Evolutionary conservation across 2,888 invertebrate genomes (phyloP), one percentile per base, ranked within the genome.

Genomic region (Leucoma salicis): DNA sequence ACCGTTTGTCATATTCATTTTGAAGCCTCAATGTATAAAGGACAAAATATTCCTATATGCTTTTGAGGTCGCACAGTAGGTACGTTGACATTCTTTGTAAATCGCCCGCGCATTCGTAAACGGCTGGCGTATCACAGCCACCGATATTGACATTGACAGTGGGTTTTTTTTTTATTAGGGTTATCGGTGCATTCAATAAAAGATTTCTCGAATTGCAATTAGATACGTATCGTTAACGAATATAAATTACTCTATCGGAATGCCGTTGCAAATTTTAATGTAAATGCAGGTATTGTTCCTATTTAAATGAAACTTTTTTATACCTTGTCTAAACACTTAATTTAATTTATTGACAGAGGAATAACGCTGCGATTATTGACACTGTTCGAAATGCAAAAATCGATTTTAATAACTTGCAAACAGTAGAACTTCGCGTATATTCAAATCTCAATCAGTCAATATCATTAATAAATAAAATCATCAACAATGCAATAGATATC

Each of bases 111-210:
- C 56, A 59, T 65, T 46, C 39, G 49, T 47, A 57, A 35, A 39
- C 53, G 48, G 39, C 35, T 40, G 50, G 31, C 49, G 63, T 56
- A 48, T 31, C 53, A 45, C 34, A 14, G 35, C n/a, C n/a, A n/a
- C n/a, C 13, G 29, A 13, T 12, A 70, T 63, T 64, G 70, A 70
- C 70, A 72, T 72, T 72, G 72, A 63, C 70, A 70, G 46, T 66
- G 65, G 61, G 48, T 46, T 46, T 27, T 35, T 14, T 43, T 32
- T 49, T 48, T 45, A 63, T 50, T 51, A 50, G 52, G 54, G 54
- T 57, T 63, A 42, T 46, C 28, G 27, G 31, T 14, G 38, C 25
- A 35, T 45, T 39, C 31, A 47, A 46, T 57, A 45, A 43, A 37
- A 45, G 24, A 43, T 38, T n/a, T 33, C 35, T 27, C 21, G 12